Percentiles rank a stretch among this genome's conserved stretches.
Conservation (phyloP, 1,140 invertebrate species). For the Nixonia krombeini region DNA sequence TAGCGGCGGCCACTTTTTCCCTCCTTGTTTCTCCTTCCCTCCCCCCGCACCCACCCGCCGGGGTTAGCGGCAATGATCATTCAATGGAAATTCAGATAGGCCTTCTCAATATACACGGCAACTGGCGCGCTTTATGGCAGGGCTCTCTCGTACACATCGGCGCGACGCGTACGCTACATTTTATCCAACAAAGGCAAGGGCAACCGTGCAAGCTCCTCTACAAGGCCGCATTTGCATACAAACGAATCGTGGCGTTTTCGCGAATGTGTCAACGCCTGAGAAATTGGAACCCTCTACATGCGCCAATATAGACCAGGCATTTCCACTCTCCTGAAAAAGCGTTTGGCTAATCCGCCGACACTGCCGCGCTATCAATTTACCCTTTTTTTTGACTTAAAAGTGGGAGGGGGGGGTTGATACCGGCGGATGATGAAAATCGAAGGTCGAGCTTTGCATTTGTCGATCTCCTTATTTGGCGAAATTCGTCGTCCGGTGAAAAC, state of each 20-base stretch:
- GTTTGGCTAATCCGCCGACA: too few species aligned
- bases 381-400: too few species aligned
- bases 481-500: too few species aligned
- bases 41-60: constrained; percentile 2
- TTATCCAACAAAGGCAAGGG: constrained; percentile 41
- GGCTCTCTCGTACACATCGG: constrained; percentile 6
- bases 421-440: too few species aligned
- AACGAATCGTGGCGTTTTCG: constrained; percentile 41
- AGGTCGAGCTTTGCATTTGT: neutral
- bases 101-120: constrained; percentile 21
- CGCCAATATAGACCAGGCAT: neutral
- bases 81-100: constrained; percentile 45
- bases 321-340: neutral
- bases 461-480: neutral
- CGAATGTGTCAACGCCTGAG: constrained; percentile 28
- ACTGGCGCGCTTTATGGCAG: constrained; percentile 11
- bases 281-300: constrained; percentile 12
- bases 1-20: constrained; percentile 21
- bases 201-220: constrained; percentile 26
- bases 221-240: constrained; percentile 46
- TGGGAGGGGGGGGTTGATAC: too few species aligned
- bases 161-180: constrained; percentile 25
- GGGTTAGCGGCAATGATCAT: constrained; percentile 35
- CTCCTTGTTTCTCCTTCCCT: constrained; percentile 1
- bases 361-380: too few species aligned